phyloP scores from a whole-genome alignment of 2,888 invertebrate genomes.

The Zaprionus bogoriensis region DNA sequence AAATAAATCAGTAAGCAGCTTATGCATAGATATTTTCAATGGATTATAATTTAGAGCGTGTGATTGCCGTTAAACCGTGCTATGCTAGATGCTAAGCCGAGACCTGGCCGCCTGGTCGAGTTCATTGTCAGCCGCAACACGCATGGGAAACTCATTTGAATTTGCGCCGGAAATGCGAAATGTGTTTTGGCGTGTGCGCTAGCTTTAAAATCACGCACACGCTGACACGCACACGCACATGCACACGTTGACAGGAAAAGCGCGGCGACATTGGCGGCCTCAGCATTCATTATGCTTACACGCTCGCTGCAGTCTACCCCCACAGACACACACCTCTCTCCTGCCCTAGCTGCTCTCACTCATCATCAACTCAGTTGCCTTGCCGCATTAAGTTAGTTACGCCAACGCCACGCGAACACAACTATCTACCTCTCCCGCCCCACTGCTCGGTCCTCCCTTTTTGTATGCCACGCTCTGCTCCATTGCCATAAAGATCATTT shows the following conservation, averaged over 20 bases:
- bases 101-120: neutral
- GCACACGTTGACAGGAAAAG: slow-evolving; percentile 11
- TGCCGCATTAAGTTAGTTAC: slow-evolving; percentile 43
- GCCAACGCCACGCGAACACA: neutral
- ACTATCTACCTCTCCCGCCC: neutral
- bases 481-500: slow-evolving; percentile 51
- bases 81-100: neutral
- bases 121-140: neutral
- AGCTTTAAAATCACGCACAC: slow-evolving; percentile 24
- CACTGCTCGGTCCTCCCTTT: neutral
- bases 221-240: neutral
- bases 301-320: slow-evolving; percentile 11
- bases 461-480: neutral
- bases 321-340: neutral
- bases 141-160: slow-evolving; percentile 48
- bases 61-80: neutral
- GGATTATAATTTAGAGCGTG: neutral
- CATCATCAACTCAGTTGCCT: slow-evolving; percentile 14
- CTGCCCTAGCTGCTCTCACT: neutral
- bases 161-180: slow-evolving; percentile 36
- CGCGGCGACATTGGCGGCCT: slow-evolving; percentile 15
- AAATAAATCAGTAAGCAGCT: no score
- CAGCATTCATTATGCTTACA: slow-evolving; percentile 25
- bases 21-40: neutral
- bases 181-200: slow-evolving; percentile 11